Conservation (phyloP, 1,140 invertebrate species). For the Uloborus diversus region DNA sequence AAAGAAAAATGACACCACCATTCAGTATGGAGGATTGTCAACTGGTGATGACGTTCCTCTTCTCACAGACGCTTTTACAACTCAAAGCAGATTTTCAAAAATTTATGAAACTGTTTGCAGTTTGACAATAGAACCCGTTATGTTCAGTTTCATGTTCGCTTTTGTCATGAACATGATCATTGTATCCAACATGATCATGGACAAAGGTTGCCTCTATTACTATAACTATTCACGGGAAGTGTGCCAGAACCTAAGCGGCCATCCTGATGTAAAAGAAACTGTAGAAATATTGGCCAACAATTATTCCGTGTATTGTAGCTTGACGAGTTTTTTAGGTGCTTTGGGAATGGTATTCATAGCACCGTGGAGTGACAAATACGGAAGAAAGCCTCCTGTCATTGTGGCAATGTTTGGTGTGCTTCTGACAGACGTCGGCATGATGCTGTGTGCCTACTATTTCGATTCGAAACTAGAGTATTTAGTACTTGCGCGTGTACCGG, state of each 20-base stretch:
- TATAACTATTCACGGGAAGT: slow-evolving; percentile 5
- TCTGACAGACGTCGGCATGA: slow-evolving; percentile 66
- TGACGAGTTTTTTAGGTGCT: slow-evolving; percentile 60
- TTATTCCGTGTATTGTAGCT: slow-evolving; percentile 62
- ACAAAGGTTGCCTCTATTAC: slow-evolving; percentile 14
- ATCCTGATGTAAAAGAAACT: slow-evolving; percentile 37
- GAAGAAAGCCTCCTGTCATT: slow-evolving; percentile 82
- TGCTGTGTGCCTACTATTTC: neutral
- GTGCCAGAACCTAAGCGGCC: slow-evolving; percentile 57
- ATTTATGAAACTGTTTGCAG: neutral
- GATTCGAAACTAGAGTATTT: slow-evolving; percentile 4
- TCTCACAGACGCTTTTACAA: neutral
- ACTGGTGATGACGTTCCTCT: neutral
- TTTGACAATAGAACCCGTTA: slow-evolving; percentile 30
- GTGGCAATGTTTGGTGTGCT: slow-evolving; percentile 82
- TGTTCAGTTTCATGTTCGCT: slow-evolving; percentile 12
- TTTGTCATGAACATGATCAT: slow-evolving; percentile 4
- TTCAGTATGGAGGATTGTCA: slow-evolving; percentile 8
- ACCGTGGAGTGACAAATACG: slow-evolving; percentile 77
- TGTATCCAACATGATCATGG: slow-evolving; percentile 30
- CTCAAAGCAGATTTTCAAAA: neutral
- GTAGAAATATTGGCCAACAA: slow-evolving; percentile 57
- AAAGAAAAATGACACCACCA: neutral
- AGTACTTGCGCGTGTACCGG: slow-evolving; percentile 19
- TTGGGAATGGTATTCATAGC: slow-evolving; percentile 63